Percentiles rank a stretch among this genome's conserved stretches.
Conservation (phyloP, 2,113 vertebrate species). For the Zosterops japonicus region DNA sequence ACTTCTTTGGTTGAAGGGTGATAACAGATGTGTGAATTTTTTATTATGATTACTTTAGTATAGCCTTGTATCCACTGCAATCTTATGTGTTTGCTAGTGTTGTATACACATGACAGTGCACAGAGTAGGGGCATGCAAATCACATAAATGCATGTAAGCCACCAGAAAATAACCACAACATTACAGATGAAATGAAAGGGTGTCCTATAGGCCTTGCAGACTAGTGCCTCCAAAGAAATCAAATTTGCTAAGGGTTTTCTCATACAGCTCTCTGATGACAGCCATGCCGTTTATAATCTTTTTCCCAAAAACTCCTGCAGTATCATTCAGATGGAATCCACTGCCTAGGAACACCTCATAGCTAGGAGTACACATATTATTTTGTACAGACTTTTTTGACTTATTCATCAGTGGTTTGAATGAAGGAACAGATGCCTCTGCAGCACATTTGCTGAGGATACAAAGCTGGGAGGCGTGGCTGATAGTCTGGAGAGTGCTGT, state of each 20-base stretch:
- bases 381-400: background rate
- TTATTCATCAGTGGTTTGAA: background rate
- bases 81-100: background rate
- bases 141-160: background rate
- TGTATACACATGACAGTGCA: background rate
- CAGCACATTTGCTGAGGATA: background rate
- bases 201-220: background rate
- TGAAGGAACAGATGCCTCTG: background rate
- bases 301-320: accelerated
- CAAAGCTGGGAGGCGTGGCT: background rate
- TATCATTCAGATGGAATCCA: background rate
- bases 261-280: background rate
- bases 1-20: background rate
- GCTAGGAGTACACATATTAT: background rate
- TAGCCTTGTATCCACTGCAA: background rate
- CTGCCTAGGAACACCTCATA: background rate
- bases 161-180: background rate
- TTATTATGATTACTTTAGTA: background rate
- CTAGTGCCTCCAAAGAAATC: background rate
- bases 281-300: accelerated
- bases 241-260: background rate
- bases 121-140: background rate
- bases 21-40: background rate
- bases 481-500: background rate
- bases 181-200: background rate